A percentile compares a stretch with the other conserved stretches of the same genome.
Evolutionary conservation across 1,140 invertebrate species (phyloP).

Genomic region (Metaphire vulgaris): DNA sequence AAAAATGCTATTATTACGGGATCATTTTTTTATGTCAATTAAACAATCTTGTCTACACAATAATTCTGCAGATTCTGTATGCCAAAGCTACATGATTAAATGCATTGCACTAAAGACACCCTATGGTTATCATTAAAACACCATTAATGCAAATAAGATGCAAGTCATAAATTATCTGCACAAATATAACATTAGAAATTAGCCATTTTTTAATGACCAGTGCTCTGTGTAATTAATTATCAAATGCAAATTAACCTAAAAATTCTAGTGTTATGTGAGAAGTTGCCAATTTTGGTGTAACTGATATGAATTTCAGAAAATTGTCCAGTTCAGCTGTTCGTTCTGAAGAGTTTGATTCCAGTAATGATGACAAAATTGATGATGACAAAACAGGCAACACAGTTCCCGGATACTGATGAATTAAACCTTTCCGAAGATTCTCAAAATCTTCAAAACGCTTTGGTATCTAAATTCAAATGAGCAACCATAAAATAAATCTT

Average conservation of each 20-base stretch:
- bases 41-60: too few relatives aligned
- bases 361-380: constrained; percentile 33
- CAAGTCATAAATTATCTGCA: too few relatives aligned
- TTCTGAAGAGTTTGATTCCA: constrained; percentile 10
- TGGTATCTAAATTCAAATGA: constrained; percentile 33
- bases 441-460: constrained; percentile 42
- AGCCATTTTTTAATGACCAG: neutral
- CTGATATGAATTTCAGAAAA: constrained; percentile 22
- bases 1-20: too few relatives aligned
- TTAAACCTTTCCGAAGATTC: constrained; percentile 35
- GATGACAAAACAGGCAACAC: constrained; percentile 38
- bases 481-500: neutral
- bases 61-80: too few relatives aligned
- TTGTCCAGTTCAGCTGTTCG: constrained; percentile 1
- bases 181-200: neutral
- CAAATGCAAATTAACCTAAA: constrained; percentile 4
- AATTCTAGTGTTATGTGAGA: constrained; percentile 16
- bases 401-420: constrained; percentile 36
- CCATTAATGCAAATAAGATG: too few relatives aligned
- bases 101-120: too few relatives aligned
- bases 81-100: too few relatives aligned
- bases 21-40: too few relatives aligned
- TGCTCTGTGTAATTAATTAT: neutral
- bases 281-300: neutral
- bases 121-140: too few relatives aligned